A percentile compares a stretch with the other conserved stretches of the same genome.
Conservation (phyloP, 2,888 invertebrate species). For the Sphinx pinastri region DNA sequence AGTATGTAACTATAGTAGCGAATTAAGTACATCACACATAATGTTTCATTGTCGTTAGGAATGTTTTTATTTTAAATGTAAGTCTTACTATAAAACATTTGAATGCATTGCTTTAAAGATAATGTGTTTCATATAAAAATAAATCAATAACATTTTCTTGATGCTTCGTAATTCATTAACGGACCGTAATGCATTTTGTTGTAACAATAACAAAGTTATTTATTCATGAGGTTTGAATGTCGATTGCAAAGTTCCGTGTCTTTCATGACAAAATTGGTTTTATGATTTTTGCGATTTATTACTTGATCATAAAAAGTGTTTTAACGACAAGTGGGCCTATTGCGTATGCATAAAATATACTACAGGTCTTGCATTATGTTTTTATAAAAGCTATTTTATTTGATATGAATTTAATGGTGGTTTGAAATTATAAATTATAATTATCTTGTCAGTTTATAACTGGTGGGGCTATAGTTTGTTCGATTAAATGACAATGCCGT, state of each 20-base stretch:
- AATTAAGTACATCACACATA: too few relatives aligned
- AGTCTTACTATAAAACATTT: too few relatives aligned
- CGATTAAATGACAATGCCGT: not conserved
- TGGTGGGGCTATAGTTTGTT: not conserved
- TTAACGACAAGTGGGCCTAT: slow-evolving; percentile 16
- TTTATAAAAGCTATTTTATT: slow-evolving; percentile 11
- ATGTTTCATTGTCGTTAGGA: too few relatives aligned
- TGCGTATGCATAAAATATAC: not conserved
- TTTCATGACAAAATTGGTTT: slow-evolving; percentile 30
- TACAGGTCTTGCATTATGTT: too few relatives aligned
- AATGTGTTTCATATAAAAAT: too few relatives aligned
- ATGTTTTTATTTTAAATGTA: too few relatives aligned
- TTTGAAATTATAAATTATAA: slow-evolving; percentile 10
- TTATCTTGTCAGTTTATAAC: not conserved
- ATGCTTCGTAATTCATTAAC: too few relatives aligned
- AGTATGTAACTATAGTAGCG: too few relatives aligned
- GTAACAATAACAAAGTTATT: slow-evolving; percentile 6
- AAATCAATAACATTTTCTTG: too few relatives aligned
- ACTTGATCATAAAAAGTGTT: slow-evolving; percentile 18
- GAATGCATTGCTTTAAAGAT: too few relatives aligned
- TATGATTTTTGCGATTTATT: slow-evolving; percentile 27
- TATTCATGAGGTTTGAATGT: slow-evolving; percentile 17
- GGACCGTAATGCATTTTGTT: not conserved
- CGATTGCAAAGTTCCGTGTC: slow-evolving; percentile 17
- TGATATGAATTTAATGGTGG: not conserved